Evolutionary conservation across 2,797 vertebrate species (phyloP).

Genomic region (Pseudocheirus occidentalis): DNA sequence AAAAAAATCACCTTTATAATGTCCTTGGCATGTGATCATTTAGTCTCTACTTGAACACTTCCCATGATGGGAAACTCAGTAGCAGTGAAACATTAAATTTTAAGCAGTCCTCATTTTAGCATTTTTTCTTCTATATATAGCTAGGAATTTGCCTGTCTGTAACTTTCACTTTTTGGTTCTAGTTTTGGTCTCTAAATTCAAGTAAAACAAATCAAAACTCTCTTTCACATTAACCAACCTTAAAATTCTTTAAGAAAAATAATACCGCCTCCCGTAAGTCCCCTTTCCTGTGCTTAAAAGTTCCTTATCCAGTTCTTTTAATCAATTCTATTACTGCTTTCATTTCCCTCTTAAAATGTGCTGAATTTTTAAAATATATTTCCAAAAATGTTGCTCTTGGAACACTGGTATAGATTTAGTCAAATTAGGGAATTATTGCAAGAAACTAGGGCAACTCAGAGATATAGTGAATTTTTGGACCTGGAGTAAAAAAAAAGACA

Average conservation of each 20-base stretch:
- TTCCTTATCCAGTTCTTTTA: background rate
- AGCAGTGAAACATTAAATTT: background rate
- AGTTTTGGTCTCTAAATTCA: background rate
- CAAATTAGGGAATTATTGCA: background rate
- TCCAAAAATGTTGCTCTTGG: background rate
- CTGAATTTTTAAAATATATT: background rate
- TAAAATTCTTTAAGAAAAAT: too few species aligned
- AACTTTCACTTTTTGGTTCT: background rate
- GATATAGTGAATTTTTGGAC: background rate
- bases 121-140: background rate
- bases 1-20: background rate
- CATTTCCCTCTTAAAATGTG: background rate
- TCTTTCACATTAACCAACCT: background rate
- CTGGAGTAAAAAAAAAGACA: background rate
- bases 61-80: background rate
- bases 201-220: background rate
- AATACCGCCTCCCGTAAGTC: too few species aligned
- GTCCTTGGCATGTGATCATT: too few species aligned
- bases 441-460: background rate
- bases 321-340: too few species aligned
- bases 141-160: background rate
- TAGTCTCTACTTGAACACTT: background rate
- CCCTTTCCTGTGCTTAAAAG: background rate
- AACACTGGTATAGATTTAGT: background rate
- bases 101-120: background rate